Base-by-base conservation (phyloP, 2,797 vertebrate species). In the Etheostoma nigrum region DNA sequence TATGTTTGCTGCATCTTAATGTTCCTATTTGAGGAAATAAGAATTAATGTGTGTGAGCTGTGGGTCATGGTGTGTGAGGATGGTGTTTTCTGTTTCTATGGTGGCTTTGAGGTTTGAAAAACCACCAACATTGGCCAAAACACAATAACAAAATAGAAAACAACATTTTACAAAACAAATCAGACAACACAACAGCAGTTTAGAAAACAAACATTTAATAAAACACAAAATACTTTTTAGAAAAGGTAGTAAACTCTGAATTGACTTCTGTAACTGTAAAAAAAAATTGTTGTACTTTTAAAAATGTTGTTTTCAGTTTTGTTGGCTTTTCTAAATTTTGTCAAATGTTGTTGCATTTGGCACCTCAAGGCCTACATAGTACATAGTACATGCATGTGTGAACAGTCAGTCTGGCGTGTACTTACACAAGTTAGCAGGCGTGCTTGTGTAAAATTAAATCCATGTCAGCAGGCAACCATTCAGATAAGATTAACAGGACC, bases 401-500 rank as follows among this genome's bases (percentile, higher is more conserved):
- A 78, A 74, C 36, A 78, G 40, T 62, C 53, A 33, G 58, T 72
- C 84, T 80, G 49, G 59, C 76, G 65, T 72, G 60, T 74, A 62
- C 52, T 83, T 79, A 84, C 68, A 59, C 78, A 85, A 83, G 55
- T 76, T 78, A 76, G 62, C 71, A 69, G 75, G 69, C 76, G n/a
- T 80, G 53, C 86, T 89, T 84, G 90, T 91, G 80, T 90, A 74
- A 88, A 90, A 93, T 93, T 86, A 92, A 93, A 89, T 91, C 71
- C 90, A 90, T 68, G 82, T 93, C 92, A 92, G 88, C 74, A 86
- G 79, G 91, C 93, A 92, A 86, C 80, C 84, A 73, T 86, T 92
- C 85, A 89, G 86, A 94, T 90, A 89, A 91, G 85, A 93, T 91
- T 92, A 95, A 95, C 87, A 90, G 82, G 86, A 93, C 70, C 82